Base-by-base conservation (phyloP, 1,140 invertebrate species). In the Dendroctonus valens region DNA sequence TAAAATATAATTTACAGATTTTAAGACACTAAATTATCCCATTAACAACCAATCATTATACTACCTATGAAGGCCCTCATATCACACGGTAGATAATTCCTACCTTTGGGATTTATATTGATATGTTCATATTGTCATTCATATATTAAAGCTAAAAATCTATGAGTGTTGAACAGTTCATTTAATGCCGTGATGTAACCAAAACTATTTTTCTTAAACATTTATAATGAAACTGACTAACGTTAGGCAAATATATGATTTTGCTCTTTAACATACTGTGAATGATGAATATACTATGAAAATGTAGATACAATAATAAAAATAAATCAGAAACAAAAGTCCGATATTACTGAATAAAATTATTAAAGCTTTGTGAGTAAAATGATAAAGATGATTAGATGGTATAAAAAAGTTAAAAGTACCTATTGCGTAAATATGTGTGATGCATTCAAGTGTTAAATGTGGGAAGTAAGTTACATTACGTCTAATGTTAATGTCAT, bases 91-190 rank as follows among this genome's bases (percentile, higher is more conserved):
- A 74, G 72, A 73, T 54, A 44, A 63, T 62, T 65, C 71, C 71
- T 73, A 73, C 73, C 71, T 40, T 66, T 70, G 65, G 67, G 65
- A 69, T 63, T 67, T 61, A 69, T 70, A 73, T 70, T 77, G 76
- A 77, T 77, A 77, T 77, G 76, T 77, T 67, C 65, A 77, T 77
- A 77, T 76, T 77, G 75, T 77, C 75, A 75, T 74, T 75, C 71
- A 72, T 64, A 66, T 70, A 74, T 69, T 69, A 77, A 76, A 76
- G 70, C 71, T 76, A 75, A 69, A 69, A 52, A 67, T 60, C 65
- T 67, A 60, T 60, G 63, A 65, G 63, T 65, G 54, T 65, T 65
- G 48, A 59, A 59, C 64, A 65, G 38, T 41, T 67, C 59, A 52
- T 64, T 65, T 60, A 42, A 60, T 41, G 54, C 12, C 26, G 58